Percentiles rank a stretch among this genome's conserved stretches.
Evolutionary conservation across 2,888 invertebrate genomes (phyloP).

Genomic region (Dicyrtoma fusca): DNA sequence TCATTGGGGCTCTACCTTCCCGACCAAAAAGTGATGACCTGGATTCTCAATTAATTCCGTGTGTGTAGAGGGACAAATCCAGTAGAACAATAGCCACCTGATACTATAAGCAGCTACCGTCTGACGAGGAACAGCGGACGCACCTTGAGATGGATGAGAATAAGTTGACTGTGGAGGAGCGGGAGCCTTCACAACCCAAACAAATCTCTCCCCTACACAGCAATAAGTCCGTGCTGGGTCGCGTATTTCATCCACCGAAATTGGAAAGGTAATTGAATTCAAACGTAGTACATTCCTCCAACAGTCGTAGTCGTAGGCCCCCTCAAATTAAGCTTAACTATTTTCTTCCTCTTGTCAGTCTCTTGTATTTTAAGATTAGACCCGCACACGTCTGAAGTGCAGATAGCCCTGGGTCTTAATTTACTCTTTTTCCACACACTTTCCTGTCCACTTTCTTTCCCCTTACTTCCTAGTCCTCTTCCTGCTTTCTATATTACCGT

Average conservation of each 20-base stretch:
- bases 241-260: slow-evolving; percentile 51
- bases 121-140: background rate
- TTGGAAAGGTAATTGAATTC: slow-evolving; percentile 48
- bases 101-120: too few species aligned
- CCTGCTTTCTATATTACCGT: too few species aligned
- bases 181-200: background rate
- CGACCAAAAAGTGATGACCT: too few species aligned
- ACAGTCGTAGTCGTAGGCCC: background rate
- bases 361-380: too few species aligned
- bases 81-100: too few species aligned
- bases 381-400: too few species aligned
- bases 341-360: too few species aligned
- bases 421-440: background rate
- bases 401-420: background rate
- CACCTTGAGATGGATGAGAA: background rate
- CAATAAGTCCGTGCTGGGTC: slow-evolving; percentile 40
- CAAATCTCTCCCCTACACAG: slow-evolving; percentile 30
- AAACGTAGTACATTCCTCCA: background rate
- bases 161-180: background rate
- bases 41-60: too few species aligned
- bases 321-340: background rate
- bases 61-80: too few species aligned
- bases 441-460: slow-evolving; percentile 3
- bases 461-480: background rate
- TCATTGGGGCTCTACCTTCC: too few species aligned